Percentiles rank a stretch among this genome's conserved stretches.
Evolutionary conservation across 1,140 invertebrate genomes (phyloP).

Genomic region (Drosophila ironensis): DNA sequence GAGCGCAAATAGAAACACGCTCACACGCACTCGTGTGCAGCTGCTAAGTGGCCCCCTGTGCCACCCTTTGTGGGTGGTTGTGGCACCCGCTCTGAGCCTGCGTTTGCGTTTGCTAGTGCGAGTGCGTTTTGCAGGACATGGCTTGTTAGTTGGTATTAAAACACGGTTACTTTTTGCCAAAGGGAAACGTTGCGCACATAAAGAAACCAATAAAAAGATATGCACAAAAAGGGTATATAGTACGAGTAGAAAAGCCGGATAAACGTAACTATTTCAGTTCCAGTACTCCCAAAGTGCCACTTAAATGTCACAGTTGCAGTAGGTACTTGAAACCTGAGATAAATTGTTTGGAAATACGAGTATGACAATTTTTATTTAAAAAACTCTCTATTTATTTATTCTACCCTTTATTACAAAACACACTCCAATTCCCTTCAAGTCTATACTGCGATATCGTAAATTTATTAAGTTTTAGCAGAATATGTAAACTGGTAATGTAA

Average conservation of each 20-base stretch:
- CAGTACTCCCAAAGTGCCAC: too few relatives aligned
- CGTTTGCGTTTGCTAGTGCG: constrained; percentile 7
- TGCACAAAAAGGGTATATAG: neutral
- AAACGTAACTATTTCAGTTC: neutral
- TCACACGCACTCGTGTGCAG: constrained; percentile 19
- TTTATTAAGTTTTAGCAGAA: too few relatives aligned
- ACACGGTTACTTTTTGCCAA: constrained; percentile 47
- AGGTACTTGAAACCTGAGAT: too few relatives aligned
- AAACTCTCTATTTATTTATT: too few relatives aligned
- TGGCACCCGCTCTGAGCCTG: neutral
- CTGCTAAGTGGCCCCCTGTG: constrained; percentile 64
- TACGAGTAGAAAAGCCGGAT: neutral
- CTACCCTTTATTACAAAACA: too few relatives aligned
- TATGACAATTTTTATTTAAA: too few relatives aligned
- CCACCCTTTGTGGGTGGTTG: constrained; percentile 5
- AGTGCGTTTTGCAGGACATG: constrained; percentile 24
- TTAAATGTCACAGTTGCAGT: too few relatives aligned
- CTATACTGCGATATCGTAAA: too few relatives aligned
- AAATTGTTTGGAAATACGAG: too few relatives aligned
- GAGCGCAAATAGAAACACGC: constrained; percentile 51
- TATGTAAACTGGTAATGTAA: too few relatives aligned
- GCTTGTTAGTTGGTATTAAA: constrained; percentile 54
- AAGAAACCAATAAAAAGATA: constrained; percentile 17
- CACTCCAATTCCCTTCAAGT: too few relatives aligned
- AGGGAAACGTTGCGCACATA: neutral